Base-by-base conservation (phyloP, 2,888 invertebrate genomes). In the Phrixothrix hirtus region DNA sequence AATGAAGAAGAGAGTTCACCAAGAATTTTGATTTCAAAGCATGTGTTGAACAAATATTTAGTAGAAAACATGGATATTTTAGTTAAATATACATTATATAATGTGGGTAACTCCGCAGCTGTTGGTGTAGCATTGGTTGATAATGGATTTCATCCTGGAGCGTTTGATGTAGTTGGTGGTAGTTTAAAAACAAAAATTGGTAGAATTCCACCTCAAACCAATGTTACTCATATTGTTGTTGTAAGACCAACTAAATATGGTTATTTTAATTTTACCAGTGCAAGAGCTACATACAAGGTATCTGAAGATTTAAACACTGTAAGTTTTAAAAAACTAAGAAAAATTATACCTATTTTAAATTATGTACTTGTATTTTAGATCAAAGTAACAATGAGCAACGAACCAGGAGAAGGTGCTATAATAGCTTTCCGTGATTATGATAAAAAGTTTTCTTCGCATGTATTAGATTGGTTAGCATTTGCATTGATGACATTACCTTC, bases 1-100 rank as follows among this genome's bases (percentile, higher is more conserved):
- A 76, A 77, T 52, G 87, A 87, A 58, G 89, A 89, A 65, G 86
- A 88, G 31, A 80, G 85, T 35, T 83, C 85, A 43, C 95, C 96
- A 12, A 84, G 89, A 66, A 79, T 98, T 37, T 78, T 98, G 56
- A 87, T 95, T 14, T 92, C 93, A 6, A 98, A 98, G 78, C 92
- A 93, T 77, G 89, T 98, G 67, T 82, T 96, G 54, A 98, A 98
- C 74, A 93, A 92, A 78, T 97, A 95, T 73, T 80, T 98, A 57
- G 97, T 99, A 1, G 96, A 98, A 80, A 89, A 89, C 70, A 92
- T 94, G 86, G 98, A 99, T 75, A 86, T 98, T 65, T 84, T 97
- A 57, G 87, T 98, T 30, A 93, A 96, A 78, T 98, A 98, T 75
- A 92, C 90, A 9, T 80, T 98, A 49, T 95, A 86, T 79, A 98